Evolutionary conservation across 2,113 vertebrate genomes (phyloP), one percentile per base, ranked within the genome.

Genomic region (Equus przewalskii): DNA sequence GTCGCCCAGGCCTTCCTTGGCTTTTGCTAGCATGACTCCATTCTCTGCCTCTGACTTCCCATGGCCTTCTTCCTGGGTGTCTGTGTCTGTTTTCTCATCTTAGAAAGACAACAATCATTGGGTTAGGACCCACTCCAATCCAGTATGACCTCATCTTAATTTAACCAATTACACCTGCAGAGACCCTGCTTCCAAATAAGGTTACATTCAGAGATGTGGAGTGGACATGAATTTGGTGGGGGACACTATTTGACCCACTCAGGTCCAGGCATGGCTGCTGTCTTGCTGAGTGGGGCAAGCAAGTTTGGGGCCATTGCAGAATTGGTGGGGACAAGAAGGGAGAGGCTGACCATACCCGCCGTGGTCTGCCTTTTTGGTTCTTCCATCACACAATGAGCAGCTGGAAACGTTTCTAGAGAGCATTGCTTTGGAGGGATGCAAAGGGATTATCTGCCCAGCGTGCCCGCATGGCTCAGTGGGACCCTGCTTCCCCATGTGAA

Each of bases 101-200:
- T 65, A 60, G 67, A 75, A 91, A 75, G 22, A 78, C 28, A 58
- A 26, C 33, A 76, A 67, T 75, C 60, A 56, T 58, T 75, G 75
- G 54, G 33, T 89, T 51, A 26, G 51, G 14, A 24, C 30, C 58
- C 58, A 79, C 19, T 21, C 21, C 65, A 8, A 18, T n/a, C 36
- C 36, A 75, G 26, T 51, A 22, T 41, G 69, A 82, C 72, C 60
- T 64, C 67, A 41, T 84, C 28, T 89, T 70, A 44, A 70, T 78
- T 36, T 49, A 88, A 62, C 22, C 67, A 41, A 90, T 64, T 69
- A 46, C 5, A 60, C 8, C 49, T 81, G 5, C 49, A 46, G 67
- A 97, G 67, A 87, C 51, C 28, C 60, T 83, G 64, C 30, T 91
- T 92, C 22, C 80, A 80, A 41, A 56, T 64, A 81, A 65, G 22